Evolutionary conservation across 2,888 invertebrate species (phyloP).

Genomic region (Conistra vaccinii): DNA sequence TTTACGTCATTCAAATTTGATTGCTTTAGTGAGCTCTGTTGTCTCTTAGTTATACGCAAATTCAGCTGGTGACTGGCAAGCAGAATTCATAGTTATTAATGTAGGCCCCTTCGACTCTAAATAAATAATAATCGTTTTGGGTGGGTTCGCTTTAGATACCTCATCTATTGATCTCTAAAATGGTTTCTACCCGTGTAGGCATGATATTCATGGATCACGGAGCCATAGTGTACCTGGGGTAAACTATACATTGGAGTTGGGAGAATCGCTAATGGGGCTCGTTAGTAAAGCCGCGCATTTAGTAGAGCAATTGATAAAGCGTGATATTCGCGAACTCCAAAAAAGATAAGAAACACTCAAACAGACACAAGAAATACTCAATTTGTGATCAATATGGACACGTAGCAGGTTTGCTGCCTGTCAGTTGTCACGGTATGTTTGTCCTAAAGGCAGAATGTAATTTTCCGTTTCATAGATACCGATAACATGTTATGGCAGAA

Average conservation of each 20-base stretch:
- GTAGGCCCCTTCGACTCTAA: too few relatives aligned
- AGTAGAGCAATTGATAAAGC: neutral
- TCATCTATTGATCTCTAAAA: neutral
- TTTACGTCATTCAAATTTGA: neutral
- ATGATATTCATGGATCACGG: conserved; percentile 3
- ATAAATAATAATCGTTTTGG: neutral
- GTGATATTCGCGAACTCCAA: neutral
- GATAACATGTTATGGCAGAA: conserved; percentile 18
- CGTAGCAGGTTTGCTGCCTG: neutral
- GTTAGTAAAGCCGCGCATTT: neutral
- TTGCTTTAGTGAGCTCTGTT: neutral
- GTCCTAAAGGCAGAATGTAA: conserved; percentile 18
- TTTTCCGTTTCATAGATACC: conserved; percentile 25
- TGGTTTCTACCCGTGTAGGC: too few relatives aligned
- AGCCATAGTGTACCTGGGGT: too few relatives aligned
- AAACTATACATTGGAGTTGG: neutral
- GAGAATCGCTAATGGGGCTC: neutral
- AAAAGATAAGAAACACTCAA: neutral
- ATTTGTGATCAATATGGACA: neutral
- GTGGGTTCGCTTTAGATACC: neutral
- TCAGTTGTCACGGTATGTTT: conserved; percentile 15
- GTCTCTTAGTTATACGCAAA: neutral
- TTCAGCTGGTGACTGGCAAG: neutral
- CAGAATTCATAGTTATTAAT: neutral
- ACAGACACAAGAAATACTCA: conserved; percentile 1